Percentiles rank a stretch among this genome's conserved stretches.
Conservation (phyloP, 2,113 vertebrate genomes). For the Bubo scandiacus region DNA sequence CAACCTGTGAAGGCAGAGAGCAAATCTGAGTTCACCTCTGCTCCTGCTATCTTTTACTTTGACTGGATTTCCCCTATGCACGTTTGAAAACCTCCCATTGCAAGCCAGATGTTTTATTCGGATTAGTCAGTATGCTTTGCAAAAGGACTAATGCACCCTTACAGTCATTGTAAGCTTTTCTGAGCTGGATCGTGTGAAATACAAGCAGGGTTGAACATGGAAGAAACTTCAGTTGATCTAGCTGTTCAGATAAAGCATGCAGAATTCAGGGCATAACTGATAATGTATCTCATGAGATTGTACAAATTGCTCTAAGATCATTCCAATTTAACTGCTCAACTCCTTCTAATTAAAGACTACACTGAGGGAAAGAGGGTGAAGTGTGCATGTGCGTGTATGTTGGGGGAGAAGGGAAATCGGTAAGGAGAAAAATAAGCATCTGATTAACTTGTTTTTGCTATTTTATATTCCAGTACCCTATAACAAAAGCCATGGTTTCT, state of each 20-base stretch:
- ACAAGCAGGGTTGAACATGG: neutral
- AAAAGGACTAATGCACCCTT: neutral
- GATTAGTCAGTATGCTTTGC: neutral
- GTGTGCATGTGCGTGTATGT: neutral
- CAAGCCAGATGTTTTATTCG: neutral
- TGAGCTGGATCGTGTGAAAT: neutral
- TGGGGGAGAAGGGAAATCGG: neutral
- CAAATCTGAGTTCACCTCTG: neutral
- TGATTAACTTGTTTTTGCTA: neutral
- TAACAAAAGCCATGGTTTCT: neutral
- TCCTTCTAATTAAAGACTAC: constrained; percentile 42
- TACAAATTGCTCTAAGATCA: constrained; percentile 15
- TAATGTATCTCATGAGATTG: constrained; percentile 36
- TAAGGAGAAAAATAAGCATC: constrained; percentile 31
- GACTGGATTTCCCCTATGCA: neutral
- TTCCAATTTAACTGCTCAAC: constrained; percentile 29
- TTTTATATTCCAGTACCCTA: neutral
- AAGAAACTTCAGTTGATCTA: neutral
- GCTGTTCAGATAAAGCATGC: neutral
- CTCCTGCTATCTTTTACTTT: neutral
- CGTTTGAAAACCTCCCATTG: neutral
- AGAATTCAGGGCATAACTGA: neutral
- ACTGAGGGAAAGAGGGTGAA: neutral
- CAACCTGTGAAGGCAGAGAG: neutral
- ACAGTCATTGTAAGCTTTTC: neutral